A percentile compares a stretch with the other conserved stretches of the same genome.
Evolutionary conservation across 2,113 vertebrate genomes (phyloP).

Genomic region (Arizona elegans): DNA sequence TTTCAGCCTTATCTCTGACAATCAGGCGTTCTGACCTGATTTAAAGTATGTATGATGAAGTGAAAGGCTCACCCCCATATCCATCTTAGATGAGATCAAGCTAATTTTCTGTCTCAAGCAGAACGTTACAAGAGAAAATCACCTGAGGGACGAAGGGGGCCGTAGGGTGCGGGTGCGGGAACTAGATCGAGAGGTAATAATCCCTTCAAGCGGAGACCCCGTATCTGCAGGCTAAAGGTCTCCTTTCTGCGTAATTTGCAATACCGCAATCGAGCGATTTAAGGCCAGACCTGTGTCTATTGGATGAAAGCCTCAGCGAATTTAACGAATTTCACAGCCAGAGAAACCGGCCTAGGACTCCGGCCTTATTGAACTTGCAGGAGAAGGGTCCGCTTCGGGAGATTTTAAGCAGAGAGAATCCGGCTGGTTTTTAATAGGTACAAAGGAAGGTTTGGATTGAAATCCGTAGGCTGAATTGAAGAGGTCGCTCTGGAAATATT

Average conservation of each 20-base stretch:
- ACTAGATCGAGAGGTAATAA: not conserved
- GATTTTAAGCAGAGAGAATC: not conserved
- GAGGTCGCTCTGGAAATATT: not conserved
- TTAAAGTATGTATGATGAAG: not conserved
- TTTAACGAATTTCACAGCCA: not conserved
- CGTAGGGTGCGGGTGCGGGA: too few relatives aligned
- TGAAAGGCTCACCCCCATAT: not conserved
- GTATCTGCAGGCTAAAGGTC: too few relatives aligned
- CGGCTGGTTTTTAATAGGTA: not conserved
- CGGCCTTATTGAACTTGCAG: not conserved
- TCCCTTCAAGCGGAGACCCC: not conserved
- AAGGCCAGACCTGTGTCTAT: not conserved
- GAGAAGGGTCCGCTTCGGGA: not conserved
- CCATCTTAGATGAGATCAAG: too few relatives aligned
- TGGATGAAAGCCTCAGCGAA: not conserved
- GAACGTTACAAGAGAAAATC: not conserved
- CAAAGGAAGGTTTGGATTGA: not conserved
- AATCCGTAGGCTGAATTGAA: not conserved
- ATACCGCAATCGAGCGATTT: not conserved
- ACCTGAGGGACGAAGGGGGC: too few relatives aligned
- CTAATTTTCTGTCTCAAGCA: too few relatives aligned
- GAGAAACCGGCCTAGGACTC: not conserved
- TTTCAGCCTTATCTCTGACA: not conserved
- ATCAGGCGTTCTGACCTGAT: accelerated
- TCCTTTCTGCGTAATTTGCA: not conserved